Percentiles rank a stretch among this genome's conserved stretches.
phyloP scores from a whole-genome alignment of 2,888 invertebrate genomes.

The Spisula subtruncata region DNA sequence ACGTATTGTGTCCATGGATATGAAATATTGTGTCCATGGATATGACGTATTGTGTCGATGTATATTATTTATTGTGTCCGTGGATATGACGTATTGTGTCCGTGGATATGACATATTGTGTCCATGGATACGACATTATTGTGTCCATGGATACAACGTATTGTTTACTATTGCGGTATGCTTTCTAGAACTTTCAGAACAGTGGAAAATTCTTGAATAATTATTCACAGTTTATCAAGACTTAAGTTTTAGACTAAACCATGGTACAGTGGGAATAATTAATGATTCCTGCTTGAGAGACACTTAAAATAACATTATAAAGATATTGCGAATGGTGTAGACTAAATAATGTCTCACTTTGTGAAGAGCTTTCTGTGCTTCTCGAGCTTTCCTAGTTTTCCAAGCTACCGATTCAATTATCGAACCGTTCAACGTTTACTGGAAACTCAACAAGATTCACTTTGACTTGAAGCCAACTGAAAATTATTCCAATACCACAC shows the following conservation, averaged over 20 bases:
- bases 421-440: constrained; percentile 18
- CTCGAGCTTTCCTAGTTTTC: too few relatives aligned
- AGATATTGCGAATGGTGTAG: constrained; percentile 13
- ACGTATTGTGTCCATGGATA: too few relatives aligned
- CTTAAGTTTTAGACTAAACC: not conserved
- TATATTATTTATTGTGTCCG: too few relatives aligned
- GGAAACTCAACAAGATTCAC: constrained; percentile 7
- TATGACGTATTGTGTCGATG: too few relatives aligned
- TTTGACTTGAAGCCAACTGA: constrained; percentile 22
- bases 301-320: not conserved
- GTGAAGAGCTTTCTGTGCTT: too few relatives aligned
- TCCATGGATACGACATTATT: too few relatives aligned
- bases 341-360: constrained; percentile 21
- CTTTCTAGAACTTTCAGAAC: not conserved
- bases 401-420: constrained; percentile 5
- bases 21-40: too few relatives aligned
- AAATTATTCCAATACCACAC: constrained; percentile 15
- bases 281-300: not conserved
- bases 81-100: too few relatives aligned
- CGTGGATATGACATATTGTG: too few relatives aligned
- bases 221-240: not conserved
- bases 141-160: not conserved
- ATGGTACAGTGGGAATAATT: not conserved
- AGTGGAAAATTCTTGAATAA: constrained; percentile 11
- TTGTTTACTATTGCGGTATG: not conserved